These are phyloP conservation scores for Formica exsecta DNA, from an alignment of 1,140 invertebrate species.

Conservation along the genomic window DNA sequence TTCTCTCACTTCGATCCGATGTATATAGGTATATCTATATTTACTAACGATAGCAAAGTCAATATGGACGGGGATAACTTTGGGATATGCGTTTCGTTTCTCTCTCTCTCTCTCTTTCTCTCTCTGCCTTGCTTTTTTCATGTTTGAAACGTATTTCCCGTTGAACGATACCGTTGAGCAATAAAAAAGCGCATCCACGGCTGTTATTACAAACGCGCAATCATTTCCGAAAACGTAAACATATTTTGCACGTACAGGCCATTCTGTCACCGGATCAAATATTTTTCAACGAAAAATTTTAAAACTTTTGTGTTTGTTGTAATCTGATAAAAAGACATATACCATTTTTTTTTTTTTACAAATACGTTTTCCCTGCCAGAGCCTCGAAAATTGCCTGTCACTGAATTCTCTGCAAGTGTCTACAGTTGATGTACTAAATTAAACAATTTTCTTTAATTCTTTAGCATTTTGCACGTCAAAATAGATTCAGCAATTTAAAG, in stretches of 20 bases:
- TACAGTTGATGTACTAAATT: not conserved
- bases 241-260: constrained; percentile 54
- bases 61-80: constrained; percentile 48
- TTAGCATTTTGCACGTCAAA: not conserved
- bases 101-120: not conserved
- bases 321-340: constrained; percentile 49
- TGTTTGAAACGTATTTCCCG: constrained; percentile 46
- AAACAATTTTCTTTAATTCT: constrained; percentile 2
- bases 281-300: constrained; percentile 44
- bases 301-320: constrained; percentile 44
- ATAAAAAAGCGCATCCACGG: constrained; percentile 53
- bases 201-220: constrained; percentile 61
- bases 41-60: constrained; percentile 34
- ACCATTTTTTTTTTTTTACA: not conserved
- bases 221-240: constrained; percentile 63
- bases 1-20: constrained; percentile 15
- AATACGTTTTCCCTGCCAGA: not conserved
- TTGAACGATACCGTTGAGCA: constrained; percentile 56
- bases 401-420: not conserved
- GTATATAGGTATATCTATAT: constrained; percentile 5
- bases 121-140: not conserved
- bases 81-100: constrained; percentile 30
- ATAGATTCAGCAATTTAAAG: not conserved
- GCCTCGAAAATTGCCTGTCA: constrained; percentile 1
- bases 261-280: constrained; percentile 50